Evolutionary conservation across 2,888 invertebrate genomes (phyloP).

Genomic region (Melolontha melolontha): DNA sequence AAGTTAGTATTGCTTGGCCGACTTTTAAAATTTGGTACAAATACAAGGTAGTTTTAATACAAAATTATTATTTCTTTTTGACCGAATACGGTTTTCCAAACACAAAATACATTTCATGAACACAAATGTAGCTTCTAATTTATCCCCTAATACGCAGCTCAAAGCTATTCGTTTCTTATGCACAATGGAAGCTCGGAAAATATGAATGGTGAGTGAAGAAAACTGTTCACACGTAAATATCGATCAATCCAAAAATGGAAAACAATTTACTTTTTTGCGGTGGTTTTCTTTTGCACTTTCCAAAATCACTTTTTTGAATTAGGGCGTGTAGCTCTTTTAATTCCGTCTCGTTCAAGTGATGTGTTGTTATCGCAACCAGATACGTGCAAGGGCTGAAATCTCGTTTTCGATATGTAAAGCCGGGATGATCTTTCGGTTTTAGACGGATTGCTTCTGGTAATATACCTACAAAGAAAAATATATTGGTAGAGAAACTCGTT

Average conservation of each 20-base stretch:
- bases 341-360: constrained; percentile 67
- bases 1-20: too few relatives aligned
- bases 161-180: constrained; percentile 20
- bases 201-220: constrained; percentile 15
- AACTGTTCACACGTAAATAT: constrained; percentile 32
- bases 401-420: constrained; percentile 72
- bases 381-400: constrained; percentile 68
- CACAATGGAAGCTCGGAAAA: constrained; percentile 31
- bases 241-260: constrained; percentile 38
- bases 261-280: constrained; percentile 40
- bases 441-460: constrained; percentile 73
- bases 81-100: too few relatives aligned
- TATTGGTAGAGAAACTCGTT: too few relatives aligned
- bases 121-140: constrained; percentile 18
- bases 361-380: constrained; percentile 69
- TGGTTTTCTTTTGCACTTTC: constrained; percentile 44
- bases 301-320: constrained; percentile 48
- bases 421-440: constrained; percentile 72
- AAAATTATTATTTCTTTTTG: too few relatives aligned
- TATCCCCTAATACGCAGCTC: constrained; percentile 15
- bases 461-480: constrained; percentile 64
- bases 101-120: too few relatives aligned
- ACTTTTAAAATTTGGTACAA: too few relatives aligned
- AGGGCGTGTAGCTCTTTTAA: constrained; percentile 62
- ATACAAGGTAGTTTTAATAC: too few relatives aligned